A percentile compares a stretch with the other conserved stretches of the same genome.
These are phyloP conservation scores for Bombus pyrosoma DNA, from an alignment of 1,140 invertebrate species.

Conservation along the genomic window DNA sequence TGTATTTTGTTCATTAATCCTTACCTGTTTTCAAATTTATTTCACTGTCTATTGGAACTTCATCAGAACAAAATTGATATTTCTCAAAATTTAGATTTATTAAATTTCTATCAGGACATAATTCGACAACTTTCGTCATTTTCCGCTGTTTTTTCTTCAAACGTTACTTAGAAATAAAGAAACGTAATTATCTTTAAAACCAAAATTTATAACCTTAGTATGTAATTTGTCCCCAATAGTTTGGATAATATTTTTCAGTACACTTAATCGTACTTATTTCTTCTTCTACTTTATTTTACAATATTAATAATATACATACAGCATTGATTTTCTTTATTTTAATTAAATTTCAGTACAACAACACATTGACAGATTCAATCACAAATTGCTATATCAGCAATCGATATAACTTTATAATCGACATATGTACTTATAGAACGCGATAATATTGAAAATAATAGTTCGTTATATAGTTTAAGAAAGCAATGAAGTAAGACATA, in stretches of 20 bases:
- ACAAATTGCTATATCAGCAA: neutral
- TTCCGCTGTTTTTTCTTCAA: slow-evolving; percentile 2
- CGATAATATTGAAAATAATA: neutral
- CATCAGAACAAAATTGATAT: slow-evolving; percentile 76
- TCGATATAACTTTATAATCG: neutral
- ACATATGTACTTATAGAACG: neutral
- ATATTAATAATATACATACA: neutral
- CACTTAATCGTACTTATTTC: neutral
- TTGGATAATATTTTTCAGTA: neutral
- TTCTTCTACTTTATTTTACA: neutral
- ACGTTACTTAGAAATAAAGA: neutral
- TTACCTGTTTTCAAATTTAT: slow-evolving; percentile 68
- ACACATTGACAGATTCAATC: neutral
- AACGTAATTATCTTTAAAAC: neutral
- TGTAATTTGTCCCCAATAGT: neutral
- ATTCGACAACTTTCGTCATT: slow-evolving; percentile 78
- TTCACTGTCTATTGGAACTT: slow-evolving; percentile 63
- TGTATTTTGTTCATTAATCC: slow-evolving; percentile 20
- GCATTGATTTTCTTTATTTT: neutral
- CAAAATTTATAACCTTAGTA: neutral
- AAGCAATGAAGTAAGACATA: neutral
- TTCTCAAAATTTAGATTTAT: slow-evolving; percentile 77
- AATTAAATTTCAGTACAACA: neutral
- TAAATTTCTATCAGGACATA: slow-evolving; percentile 72
- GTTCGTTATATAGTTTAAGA: neutral